A percentile compares a stretch with the other conserved stretches of the same genome.
These are phyloP conservation scores for Erebia ligea DNA, from an alignment of 2,888 invertebrate species.

Conservation along the genomic window DNA sequence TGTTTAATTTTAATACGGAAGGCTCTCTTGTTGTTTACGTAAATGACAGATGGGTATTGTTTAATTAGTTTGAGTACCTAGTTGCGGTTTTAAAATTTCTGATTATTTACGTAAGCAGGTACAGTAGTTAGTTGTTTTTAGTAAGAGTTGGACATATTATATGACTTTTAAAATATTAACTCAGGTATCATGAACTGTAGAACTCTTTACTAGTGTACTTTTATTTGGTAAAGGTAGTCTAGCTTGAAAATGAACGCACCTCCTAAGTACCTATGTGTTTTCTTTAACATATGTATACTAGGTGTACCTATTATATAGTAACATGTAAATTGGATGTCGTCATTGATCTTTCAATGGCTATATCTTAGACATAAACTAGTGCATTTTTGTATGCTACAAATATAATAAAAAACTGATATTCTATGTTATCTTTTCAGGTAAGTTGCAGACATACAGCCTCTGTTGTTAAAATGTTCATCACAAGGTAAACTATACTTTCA, in stretches of 20 bases:
- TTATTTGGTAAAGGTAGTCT: too few relatives aligned
- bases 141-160: constrained; percentile 6
- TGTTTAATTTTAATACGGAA: constrained; percentile 6
- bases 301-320: too few relatives aligned
- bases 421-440: constrained; percentile 16
- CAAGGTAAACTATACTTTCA: not conserved
- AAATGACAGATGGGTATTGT: constrained; percentile 22
- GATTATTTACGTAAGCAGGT: not conserved
- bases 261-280: too few relatives aligned
- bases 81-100: constrained; percentile 6
- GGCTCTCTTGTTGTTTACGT: constrained; percentile 20
- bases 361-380: too few relatives aligned
- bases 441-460: not conserved
- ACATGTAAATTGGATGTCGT: too few relatives aligned
- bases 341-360: too few relatives aligned
- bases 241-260: too few relatives aligned
- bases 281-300: too few relatives aligned
- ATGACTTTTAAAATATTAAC: not conserved
- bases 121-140: not conserved
- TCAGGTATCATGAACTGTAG: too few relatives aligned
- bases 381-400: too few relatives aligned
- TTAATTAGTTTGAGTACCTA: constrained; percentile 21
- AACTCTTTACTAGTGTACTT: too few relatives aligned
- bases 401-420: not conserved
- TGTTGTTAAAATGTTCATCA: not conserved